Percentiles rank a stretch among this genome's conserved stretches.
Evolutionary conservation across 2,113 vertebrate species (phyloP).

Genomic region (Athene noctua): DNA sequence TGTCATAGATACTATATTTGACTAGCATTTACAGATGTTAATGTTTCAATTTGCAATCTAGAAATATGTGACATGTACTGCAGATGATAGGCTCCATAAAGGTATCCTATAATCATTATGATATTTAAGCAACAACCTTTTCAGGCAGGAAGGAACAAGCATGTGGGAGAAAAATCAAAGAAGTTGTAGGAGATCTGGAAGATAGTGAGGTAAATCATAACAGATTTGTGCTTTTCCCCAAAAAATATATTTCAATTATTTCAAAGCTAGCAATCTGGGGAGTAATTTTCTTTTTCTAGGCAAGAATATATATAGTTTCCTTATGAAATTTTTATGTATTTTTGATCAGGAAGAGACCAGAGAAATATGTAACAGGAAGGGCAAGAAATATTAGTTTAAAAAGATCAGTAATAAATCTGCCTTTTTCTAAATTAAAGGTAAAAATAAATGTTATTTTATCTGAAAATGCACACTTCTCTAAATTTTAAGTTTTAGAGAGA

Average conservation of each 20-base stretch:
- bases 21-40: neutral
- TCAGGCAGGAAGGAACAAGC: neutral
- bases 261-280: neutral
- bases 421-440: neutral
- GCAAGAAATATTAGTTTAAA: neutral
- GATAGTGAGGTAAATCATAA: neutral
- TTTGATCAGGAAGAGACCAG: neutral
- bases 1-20: neutral
- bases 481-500: neutral
- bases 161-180: neutral
- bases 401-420: neutral
- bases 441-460: neutral
- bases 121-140: neutral
- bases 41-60: neutral
- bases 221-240: neutral
- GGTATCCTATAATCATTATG: neutral
- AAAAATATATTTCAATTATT: neutral
- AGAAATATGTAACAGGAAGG: neutral
- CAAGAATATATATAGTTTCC: neutral
- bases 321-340: neutral
- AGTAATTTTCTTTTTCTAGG: neutral
- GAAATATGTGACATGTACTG: neutral
- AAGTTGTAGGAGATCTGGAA: neutral
- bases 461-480: neutral
- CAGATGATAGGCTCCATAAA: neutral